Evolutionary conservation across 1,140 invertebrate genomes (phyloP), one percentile per base, ranked within the genome.

Genomic region (Leptopilina clavipes): DNA sequence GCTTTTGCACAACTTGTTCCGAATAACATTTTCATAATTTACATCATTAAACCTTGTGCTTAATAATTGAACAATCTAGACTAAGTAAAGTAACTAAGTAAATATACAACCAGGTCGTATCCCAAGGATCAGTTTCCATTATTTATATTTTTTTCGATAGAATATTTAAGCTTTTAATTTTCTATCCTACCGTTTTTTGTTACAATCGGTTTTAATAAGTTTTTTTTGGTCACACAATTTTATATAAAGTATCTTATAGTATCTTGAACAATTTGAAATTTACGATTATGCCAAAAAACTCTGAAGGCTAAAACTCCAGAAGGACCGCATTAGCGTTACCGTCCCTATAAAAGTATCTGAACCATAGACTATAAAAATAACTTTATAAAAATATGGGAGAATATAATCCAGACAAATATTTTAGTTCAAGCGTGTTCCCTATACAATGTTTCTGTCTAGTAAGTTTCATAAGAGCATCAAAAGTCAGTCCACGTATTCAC

Each of bases 401-500:
- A 52, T n/a, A 52, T 52, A 12, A 52, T 17, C n/a, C 48, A 52
- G 48, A 52, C 48, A n/a, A 12, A 52, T 52, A 52, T 52, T 52
- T 52, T 7, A 52, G n/a, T 52, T 52, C 48, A 6, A 52, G 48
- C 48, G 48, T 12, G 48, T 52, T 52, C n/a, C 3, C 48, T 65
- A 10, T 65, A 65, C 22, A 65, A 5, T 22, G 11, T 65, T 8
- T 31, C 59, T 65, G 22, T 37, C 12, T 10, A 31, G 25, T n/a
- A 65, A 65, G 59, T 31, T 65, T n/a, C 59, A 37, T 31, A 65
- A 65, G 59, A 37, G 7, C 22, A 65, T 65, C 22, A 31, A 22
- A 65, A 65, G 12, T 31, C 59, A 65, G 25, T 71, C 73, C 75
- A 76, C 74, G 74, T 76, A 76, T 48, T 54, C 37, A 17, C 74